Percentiles rank a stretch among this genome's conserved stretches.
Conservation (phyloP, 1,140 invertebrate genomes). For the Drosophila azteca region DNA sequence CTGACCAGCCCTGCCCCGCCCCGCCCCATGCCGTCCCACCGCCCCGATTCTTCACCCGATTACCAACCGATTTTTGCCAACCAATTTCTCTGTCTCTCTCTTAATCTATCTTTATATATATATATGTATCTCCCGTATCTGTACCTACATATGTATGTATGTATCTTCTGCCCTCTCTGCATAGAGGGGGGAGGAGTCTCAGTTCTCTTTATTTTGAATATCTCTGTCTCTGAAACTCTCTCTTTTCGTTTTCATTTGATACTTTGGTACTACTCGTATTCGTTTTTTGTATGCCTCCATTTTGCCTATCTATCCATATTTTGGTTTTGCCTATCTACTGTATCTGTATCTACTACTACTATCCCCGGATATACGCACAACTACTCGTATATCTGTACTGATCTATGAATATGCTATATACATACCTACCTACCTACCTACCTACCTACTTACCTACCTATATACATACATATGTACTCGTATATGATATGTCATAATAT, state of each 20-base stretch:
- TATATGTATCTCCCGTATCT: not conserved
- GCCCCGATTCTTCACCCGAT: not conserved
- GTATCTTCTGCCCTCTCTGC: slow-evolving; percentile 2
- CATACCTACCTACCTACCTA: too few relatives aligned
- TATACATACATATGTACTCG: not conserved
- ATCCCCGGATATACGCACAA: too few relatives aligned
- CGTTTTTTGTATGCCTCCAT: slow-evolving; percentile 30
- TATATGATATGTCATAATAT: slow-evolving; percentile 26
- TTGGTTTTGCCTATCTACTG: slow-evolving; percentile 41
- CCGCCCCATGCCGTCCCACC: not conserved
- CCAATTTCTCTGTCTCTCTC: not conserved
- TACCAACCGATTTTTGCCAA: not conserved
- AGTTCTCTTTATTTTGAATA: not conserved
- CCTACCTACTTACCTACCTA: too few relatives aligned
- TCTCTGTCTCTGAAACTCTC: slow-evolving; percentile 7
- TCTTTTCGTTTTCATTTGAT: slow-evolving; percentile 35
- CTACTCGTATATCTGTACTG: too few relatives aligned
- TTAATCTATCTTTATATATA: not conserved
- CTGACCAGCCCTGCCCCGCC: not conserved
- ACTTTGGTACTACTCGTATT: slow-evolving; percentile 25
- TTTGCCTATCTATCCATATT: slow-evolving; percentile 28
- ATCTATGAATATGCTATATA: slow-evolving; percentile 6
- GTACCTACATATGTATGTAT: not conserved
- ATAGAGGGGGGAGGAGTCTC: slow-evolving; percentile 1
- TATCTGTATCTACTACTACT: too few relatives aligned